phyloP scores from a whole-genome alignment of 2,113 vertebrate genomes.

The Synchiropus splendidus region DNA sequence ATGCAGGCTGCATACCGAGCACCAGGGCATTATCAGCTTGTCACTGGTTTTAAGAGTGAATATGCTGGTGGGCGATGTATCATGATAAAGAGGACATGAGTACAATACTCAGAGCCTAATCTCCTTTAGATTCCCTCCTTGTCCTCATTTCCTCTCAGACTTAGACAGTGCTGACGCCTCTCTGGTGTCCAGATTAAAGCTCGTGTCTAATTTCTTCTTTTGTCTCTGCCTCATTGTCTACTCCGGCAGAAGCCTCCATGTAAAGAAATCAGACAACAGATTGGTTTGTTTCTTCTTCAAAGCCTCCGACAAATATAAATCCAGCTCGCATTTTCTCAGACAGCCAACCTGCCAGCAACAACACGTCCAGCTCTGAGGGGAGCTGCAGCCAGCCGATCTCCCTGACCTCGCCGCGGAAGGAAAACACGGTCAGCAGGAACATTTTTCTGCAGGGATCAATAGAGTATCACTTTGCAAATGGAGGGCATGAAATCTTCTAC shows the following conservation, averaged over 20 bases:
- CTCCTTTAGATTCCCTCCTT: constrained; percentile 9
- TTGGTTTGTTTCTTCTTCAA: constrained; percentile 1
- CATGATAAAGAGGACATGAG: constrained; percentile 13
- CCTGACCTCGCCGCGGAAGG: constrained; percentile 10
- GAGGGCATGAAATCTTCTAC: constrained; percentile 22
- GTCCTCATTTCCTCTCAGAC: constrained; percentile 12
- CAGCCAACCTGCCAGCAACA: constrained; percentile 8
- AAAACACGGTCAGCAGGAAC: constrained; percentile 6
- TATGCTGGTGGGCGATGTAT: no score
- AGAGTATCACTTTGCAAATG: constrained; percentile 30
- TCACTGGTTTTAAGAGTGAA: no score
- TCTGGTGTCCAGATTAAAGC: constrained; percentile 10
- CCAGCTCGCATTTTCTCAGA: constrained; percentile 8
- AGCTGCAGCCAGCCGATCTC: constrained; percentile 8
- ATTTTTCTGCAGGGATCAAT: constrained; percentile 30
- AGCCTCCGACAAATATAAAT: constrained; percentile 8
- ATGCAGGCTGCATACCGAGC: no score
- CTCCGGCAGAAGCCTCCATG: constrained; percentile 7
- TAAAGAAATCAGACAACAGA: background rate
- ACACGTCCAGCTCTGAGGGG: constrained; percentile 7
- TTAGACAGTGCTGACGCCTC: constrained; percentile 11
- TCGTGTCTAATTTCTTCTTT: constrained; percentile 12
- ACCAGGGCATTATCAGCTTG: no score
- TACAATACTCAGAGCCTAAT: constrained; percentile 15
- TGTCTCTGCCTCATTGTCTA: constrained; percentile 11